These are phyloP conservation scores for Linhomoeus sp. DNA, from an alignment of 2,888 invertebrate genomes.

Conservation along the genomic window DNA sequence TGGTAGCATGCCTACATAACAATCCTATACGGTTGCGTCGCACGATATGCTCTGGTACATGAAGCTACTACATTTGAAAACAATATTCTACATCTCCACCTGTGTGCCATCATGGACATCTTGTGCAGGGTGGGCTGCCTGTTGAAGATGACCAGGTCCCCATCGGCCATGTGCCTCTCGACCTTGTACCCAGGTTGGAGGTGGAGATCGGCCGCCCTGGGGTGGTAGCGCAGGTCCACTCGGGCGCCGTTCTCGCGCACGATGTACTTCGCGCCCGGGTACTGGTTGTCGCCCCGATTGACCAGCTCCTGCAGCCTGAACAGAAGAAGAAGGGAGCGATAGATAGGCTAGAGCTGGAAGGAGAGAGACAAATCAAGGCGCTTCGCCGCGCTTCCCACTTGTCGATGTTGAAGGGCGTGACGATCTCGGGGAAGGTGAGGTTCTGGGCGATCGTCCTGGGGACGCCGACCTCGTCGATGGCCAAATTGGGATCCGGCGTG, in stretches of 20 bases:
- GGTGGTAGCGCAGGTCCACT: slow-evolving; percentile 92
- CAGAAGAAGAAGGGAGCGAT: background rate
- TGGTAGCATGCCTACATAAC: no score
- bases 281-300: slow-evolving; percentile 83
- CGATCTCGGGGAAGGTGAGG: slow-evolving; percentile 93
- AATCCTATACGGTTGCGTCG: no score
- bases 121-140: slow-evolving; percentile 98
- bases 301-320: slow-evolving; percentile 67
- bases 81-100: slow-evolving; percentile 26
- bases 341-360: background rate
- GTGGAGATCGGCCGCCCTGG: slow-evolving; percentile 87
- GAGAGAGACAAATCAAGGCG: background rate
- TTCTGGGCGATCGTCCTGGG: slow-evolving; percentile 96
- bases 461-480: slow-evolving; percentile 86
- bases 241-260: slow-evolving; percentile 93
- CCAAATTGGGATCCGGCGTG: slow-evolving; percentile 37
- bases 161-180: slow-evolving; percentile 89
- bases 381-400: slow-evolving; percentile 38
- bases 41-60: no score
- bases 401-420: slow-evolving; percentile 97
- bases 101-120: slow-evolving; percentile 99
- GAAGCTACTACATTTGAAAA: no score
- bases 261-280: slow-evolving; percentile 98
- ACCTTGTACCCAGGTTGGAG: slow-evolving; percentile 47
- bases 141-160: slow-evolving; percentile 95